Evolutionary conservation across 2,888 invertebrate species (phyloP).

Genomic region (Conops quadrifasciatus): DNA sequence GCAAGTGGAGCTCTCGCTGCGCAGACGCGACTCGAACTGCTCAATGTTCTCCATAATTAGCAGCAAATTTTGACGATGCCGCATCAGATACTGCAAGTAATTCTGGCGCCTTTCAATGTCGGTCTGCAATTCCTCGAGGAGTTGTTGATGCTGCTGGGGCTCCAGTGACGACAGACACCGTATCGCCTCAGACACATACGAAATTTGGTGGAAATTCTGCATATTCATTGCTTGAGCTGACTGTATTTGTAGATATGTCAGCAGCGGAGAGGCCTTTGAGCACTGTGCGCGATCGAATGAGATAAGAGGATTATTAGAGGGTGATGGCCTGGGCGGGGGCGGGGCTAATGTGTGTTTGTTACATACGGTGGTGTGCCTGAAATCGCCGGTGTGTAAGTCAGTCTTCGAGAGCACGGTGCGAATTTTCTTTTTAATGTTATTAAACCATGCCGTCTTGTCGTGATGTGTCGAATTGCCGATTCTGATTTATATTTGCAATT

Average conservation of each 20-base stretch:
- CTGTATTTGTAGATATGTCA: conserved; percentile 77
- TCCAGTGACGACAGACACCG: conserved; percentile 80
- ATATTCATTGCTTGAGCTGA: conserved; percentile 84
- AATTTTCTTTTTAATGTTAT: conserved; percentile 79
- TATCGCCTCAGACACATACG: conserved; percentile 84
- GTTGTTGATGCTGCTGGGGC: conserved; percentile 74
- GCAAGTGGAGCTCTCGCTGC: conserved; percentile 76
- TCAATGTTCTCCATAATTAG: conserved; percentile 77
- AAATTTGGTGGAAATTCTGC: conserved; percentile 78
- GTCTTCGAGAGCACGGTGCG: conserved; percentile 90
- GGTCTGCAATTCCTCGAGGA: conserved; percentile 77
- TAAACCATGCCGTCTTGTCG: conserved; percentile 57
- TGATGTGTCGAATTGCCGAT: conserved; percentile 49
- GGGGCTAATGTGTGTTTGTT: neutral
- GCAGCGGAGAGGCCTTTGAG: conserved; percentile 66
- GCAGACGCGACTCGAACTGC: conserved; percentile 70
- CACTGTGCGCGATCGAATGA: conserved; percentile 45
- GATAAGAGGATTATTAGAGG: neutral
- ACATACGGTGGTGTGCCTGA: conserved; percentile 69
- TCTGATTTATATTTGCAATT: conserved; percentile 41
- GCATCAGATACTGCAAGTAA: conserved; percentile 83
- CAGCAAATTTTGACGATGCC: conserved; percentile 82
- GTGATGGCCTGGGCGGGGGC: neutral
- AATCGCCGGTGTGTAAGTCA: conserved; percentile 77
- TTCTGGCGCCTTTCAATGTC: conserved; percentile 81